Evolutionary conservation across 2,888 invertebrate species (phyloP).

Genomic region (Agonopterix arenella): DNA sequence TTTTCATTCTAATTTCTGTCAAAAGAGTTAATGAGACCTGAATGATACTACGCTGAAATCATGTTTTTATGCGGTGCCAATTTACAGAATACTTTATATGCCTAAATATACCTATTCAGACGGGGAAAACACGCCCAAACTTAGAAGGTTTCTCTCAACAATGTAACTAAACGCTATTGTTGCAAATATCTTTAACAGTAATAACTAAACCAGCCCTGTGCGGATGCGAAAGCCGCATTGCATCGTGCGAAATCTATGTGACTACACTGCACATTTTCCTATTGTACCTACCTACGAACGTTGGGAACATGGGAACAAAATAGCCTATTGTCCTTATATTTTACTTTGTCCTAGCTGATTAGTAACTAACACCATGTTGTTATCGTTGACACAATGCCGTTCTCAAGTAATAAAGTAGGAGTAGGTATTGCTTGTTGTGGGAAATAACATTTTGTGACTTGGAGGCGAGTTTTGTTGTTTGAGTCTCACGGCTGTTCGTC

Average conservation of each 20-base stretch:
- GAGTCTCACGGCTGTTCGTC: constrained; percentile 48
- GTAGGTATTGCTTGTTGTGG: constrained; percentile 39
- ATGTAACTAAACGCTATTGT: constrained; percentile 19
- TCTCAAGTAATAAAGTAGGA: constrained; percentile 43
- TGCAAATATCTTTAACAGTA: constrained; percentile 7
- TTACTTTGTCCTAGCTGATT: constrained; percentile 55
- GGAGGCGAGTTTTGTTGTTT: constrained; percentile 45
- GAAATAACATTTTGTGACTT: constrained; percentile 48
- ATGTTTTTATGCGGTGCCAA: too few species aligned
- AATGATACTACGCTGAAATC: too few species aligned
- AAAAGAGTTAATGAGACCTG: too few species aligned
- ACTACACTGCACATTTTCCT: constrained; percentile 23
- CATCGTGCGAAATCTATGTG: constrained; percentile 42
- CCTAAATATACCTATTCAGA: too few species aligned
- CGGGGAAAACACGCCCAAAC: too few species aligned
- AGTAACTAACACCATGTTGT: constrained; percentile 55
- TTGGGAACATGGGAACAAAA: constrained; percentile 46
- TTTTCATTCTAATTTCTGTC: too few species aligned
- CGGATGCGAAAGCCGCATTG: constrained; percentile 13
- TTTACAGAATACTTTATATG: too few species aligned
- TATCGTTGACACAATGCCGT: constrained; percentile 57
- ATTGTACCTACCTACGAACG: constrained; percentile 31
- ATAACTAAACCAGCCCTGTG: constrained; percentile 26
- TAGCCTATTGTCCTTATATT: constrained; percentile 58
- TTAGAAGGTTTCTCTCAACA: constrained; percentile 4